Percentiles rank a stretch among this genome's conserved stretches.
phyloP scores from a whole-genome alignment of 2,113 vertebrate genomes.

The human (Homo sapiens) region DNA sequence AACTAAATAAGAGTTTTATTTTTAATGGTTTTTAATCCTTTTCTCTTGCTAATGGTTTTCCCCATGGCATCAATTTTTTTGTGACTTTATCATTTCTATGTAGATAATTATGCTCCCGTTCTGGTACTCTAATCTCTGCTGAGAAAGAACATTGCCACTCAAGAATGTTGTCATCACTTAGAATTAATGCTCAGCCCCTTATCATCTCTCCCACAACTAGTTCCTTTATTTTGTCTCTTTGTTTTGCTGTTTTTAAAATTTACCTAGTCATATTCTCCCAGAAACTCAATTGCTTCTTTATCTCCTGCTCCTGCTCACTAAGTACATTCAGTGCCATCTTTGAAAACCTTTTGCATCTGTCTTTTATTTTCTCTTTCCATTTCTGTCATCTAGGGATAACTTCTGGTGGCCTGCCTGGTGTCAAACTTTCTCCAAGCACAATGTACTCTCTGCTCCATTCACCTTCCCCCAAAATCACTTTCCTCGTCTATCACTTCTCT shows the following conservation, averaged over 20 bases:
- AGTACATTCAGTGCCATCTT: neutral
- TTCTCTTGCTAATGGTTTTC: neutral
- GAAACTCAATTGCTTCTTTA: neutral
- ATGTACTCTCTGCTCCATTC: neutral
- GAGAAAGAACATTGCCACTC: neutral
- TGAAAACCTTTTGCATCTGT: neutral
- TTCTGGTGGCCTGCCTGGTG: neutral
- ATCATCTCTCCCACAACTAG: neutral
- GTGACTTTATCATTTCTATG: neutral
- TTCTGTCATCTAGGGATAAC: neutral
- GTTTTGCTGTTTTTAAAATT: neutral
- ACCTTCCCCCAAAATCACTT: neutral
- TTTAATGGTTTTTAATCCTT: neutral
- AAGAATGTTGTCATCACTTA: neutral
- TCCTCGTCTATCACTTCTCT: neutral
- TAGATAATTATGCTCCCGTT: neutral
- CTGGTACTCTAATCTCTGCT: neutral
- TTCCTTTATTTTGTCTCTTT: neutral
- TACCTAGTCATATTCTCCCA: neutral
- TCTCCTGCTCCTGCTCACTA: no score
- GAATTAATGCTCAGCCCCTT: neutral
- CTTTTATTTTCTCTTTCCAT: neutral
- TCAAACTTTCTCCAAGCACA: neutral
- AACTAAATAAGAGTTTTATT: no score
- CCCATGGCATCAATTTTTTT: neutral